A percentile compares a stretch with the other conserved stretches of the same genome.
phyloP scores from a whole-genome alignment of 2,888 invertebrate genomes.

The Aleiodes leptofemur region DNA sequence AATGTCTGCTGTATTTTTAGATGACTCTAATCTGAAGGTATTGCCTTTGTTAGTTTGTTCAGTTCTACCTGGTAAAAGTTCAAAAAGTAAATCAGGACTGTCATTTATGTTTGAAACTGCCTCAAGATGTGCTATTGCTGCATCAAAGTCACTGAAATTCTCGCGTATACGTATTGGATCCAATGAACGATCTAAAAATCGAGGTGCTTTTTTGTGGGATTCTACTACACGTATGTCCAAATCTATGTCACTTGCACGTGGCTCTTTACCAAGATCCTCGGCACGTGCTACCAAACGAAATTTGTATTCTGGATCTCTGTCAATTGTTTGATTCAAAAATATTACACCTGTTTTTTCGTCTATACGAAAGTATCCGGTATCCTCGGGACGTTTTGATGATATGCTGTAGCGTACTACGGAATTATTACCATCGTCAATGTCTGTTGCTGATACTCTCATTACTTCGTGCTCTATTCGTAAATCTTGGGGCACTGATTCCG shows the following conservation, averaged over 20 bases:
- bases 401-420: conserved; percentile 86
- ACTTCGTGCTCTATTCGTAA: conserved; percentile 83
- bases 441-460: conserved; percentile 94
- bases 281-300: conserved; percentile 86
- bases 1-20: conserved; percentile 84
- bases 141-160: conserved; percentile 84
- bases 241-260: conserved; percentile 83
- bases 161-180: conserved; percentile 83
- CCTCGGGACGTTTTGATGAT: conserved; percentile 74
- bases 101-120: conserved; percentile 88
- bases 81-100: conserved; percentile 84
- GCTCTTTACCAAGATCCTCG: conserved; percentile 83
- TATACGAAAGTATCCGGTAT: conserved; percentile 86
- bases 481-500: conserved; percentile 90
- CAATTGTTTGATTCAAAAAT: conserved; percentile 81
- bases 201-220: conserved; percentile 90
- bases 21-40: conserved; percentile 80
- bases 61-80: conserved; percentile 88
- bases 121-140: conserved; percentile 82
- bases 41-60: conserved; percentile 90
- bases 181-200: conserved; percentile 79
- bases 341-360: conserved; percentile 91
- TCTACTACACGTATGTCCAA: conserved; percentile 91
- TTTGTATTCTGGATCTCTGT: conserved; percentile 80
- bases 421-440: conserved; percentile 94